Conservation (phyloP, 2,113 vertebrate species). For the Sapajus apella region DNA sequence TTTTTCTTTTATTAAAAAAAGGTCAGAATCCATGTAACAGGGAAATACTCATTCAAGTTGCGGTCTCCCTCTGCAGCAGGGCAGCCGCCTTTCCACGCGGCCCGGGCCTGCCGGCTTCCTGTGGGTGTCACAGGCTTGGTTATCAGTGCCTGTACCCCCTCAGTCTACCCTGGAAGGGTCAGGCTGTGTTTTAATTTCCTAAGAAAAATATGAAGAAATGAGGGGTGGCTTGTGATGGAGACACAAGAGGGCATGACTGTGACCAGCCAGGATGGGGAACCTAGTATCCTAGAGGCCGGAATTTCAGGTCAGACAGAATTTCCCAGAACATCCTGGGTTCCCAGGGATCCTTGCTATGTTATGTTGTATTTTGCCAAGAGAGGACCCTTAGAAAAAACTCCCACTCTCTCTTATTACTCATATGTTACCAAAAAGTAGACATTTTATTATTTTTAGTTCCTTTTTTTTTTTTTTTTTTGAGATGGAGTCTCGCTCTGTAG, state of each 20-base stretch:
- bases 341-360: neutral
- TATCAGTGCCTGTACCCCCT: constrained; percentile 3
- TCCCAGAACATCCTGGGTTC: neutral
- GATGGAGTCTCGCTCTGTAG: too few relatives aligned
- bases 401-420: neutral
- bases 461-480: too few relatives aligned
- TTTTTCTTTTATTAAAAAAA: constrained; percentile 82
- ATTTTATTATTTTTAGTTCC: neutral
- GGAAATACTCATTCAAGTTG: constrained; percentile 83
- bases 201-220: constrained; percentile 4
- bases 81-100: neutral
- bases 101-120: neutral
- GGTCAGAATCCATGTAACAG: constrained; percentile 85
- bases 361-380: neutral
- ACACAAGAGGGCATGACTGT: neutral
- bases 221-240: neutral
- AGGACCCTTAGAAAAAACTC: neutral
- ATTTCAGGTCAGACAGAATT: neutral
- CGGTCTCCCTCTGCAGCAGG: constrained; percentile 3
- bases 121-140: neutral
- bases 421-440: neutral
- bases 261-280: neutral
- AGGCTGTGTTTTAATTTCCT: constrained; percentile 42
- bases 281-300: neutral
- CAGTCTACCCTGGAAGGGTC: neutral